phyloP scores from a whole-genome alignment of 2,113 vertebrate species.

The Apteryx owenii region DNA sequence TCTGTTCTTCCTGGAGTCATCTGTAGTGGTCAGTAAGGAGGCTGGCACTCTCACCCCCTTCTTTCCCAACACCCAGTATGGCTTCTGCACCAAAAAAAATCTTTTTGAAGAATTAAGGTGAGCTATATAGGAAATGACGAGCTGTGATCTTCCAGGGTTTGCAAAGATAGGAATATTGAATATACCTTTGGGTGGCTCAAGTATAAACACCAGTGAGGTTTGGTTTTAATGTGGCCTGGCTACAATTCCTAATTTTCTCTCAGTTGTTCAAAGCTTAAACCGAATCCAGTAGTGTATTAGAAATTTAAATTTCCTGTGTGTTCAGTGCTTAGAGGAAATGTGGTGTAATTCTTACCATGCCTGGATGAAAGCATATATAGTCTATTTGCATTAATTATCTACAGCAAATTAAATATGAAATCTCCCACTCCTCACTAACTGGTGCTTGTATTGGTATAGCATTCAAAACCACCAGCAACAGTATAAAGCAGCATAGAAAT shows the following conservation, averaged over 20 bases:
- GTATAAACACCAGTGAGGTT: not conserved
- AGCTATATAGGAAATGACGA: not conserved
- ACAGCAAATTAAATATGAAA: constrained; percentile 13
- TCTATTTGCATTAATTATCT: not conserved
- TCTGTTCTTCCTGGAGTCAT: not conserved
- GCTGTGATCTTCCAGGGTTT: not conserved
- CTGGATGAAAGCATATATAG: not conserved
- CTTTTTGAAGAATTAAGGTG: not conserved
- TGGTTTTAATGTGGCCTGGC: not conserved
- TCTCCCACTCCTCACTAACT: not conserved
- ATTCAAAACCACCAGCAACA: not conserved
- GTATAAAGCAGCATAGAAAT: not conserved
- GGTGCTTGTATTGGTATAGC: not conserved
- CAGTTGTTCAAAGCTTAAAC: not conserved
- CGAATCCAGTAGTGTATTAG: not conserved
- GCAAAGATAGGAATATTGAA: not conserved
- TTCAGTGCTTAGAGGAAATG: not conserved
- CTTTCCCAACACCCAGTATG: not conserved
- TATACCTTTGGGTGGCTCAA: not conserved
- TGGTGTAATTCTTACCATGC: not conserved
- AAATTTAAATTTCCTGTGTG: not conserved
- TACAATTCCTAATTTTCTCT: not conserved
- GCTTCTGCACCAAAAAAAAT: not conserved
- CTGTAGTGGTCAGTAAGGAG: not conserved
- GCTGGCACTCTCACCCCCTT: not conserved